Percentiles rank a stretch among this genome's conserved stretches.
Evolutionary conservation across 2,888 invertebrate genomes (phyloP).

Genomic region (Branchellion lobata): DNA sequence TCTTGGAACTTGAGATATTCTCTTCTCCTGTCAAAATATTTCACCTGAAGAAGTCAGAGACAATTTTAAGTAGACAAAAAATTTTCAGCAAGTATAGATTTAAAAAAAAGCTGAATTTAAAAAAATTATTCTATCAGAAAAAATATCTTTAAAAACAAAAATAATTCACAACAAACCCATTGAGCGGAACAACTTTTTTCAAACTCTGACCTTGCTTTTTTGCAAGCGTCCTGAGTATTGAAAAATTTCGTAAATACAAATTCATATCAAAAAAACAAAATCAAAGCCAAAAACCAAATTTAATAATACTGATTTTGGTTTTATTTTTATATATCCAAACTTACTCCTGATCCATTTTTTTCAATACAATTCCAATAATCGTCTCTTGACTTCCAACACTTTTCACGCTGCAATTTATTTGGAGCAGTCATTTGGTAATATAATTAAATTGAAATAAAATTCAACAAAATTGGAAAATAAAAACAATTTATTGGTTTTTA

Average conservation of each 20-base stretch:
- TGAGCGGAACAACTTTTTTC: neutral
- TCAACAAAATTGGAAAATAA: too few relatives aligned
- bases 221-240: neutral
- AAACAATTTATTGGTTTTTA: too few relatives aligned
- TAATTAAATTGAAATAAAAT: too few relatives aligned
- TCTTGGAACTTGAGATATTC: slow-evolving; percentile 5
- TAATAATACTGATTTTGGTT: neutral
- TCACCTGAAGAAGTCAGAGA: neutral
- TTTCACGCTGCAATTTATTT: slow-evolving; percentile 66
- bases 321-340: slow-evolving; percentile 69
- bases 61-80: neutral
- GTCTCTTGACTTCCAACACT: slow-evolving; percentile 84
- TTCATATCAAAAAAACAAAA: neutral
- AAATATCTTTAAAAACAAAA: neutral
- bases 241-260: neutral
- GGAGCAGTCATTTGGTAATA: slow-evolving; percentile 51
- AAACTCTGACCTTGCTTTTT: neutral
- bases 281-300: neutral
- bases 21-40: slow-evolving; percentile 13
- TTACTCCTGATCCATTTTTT: slow-evolving; percentile 59
- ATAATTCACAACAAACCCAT: slow-evolving; percentile 5
- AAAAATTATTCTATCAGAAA: neutral
- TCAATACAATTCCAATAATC: slow-evolving; percentile 86
- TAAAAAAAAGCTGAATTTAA: neutral
- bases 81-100: neutral